A percentile compares a stretch with the other conserved stretches of the same genome.
These are phyloP conservation scores for Dendrophyllia cribrosa DNA, from an alignment of 64 coral and sea anemone species.

Conservation along the genomic window DNA sequence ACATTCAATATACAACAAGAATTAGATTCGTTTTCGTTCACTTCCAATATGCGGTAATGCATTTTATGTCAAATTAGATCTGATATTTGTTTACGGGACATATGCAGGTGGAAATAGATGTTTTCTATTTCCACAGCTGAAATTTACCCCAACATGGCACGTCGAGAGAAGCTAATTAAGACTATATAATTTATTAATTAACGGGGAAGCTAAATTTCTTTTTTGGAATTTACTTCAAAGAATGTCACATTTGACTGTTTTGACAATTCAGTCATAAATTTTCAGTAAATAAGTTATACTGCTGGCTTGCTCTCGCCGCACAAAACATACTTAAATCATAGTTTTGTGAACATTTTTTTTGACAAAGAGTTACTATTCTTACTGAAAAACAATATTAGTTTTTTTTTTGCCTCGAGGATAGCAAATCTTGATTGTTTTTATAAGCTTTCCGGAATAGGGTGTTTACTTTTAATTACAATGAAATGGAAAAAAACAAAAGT, in stretches of 20 bases:
- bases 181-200: conserved; percentile 62
- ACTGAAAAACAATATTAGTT: neutral
- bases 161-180: conserved; percentile 41
- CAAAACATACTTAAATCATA: neutral
- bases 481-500: conserved; percentile 32
- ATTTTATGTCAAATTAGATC: conserved; percentile 17
- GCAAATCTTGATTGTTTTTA: conserved; percentile 40
- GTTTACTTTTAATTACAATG: conserved; percentile 56
- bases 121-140: conserved; percentile 51
- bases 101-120: conserved; percentile 32
- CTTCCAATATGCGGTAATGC: conserved; percentile 22
- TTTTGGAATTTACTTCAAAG: neutral
- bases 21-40: neutral
- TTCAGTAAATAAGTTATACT: neutral
- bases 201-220: conserved; percentile 22
- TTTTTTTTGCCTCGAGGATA: neutral
- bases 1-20: neutral
- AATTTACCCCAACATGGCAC: conserved; percentile 27
- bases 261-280: neutral
- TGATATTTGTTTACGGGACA: conserved; percentile 25
- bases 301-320: neutral
- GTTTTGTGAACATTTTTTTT: neutral
- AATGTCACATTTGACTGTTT: neutral
- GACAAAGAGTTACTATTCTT: neutral
- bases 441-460: conserved; percentile 16